Conservation (phyloP, 2,113 vertebrate genomes). For the Hypomesus transpacificus region DNA sequence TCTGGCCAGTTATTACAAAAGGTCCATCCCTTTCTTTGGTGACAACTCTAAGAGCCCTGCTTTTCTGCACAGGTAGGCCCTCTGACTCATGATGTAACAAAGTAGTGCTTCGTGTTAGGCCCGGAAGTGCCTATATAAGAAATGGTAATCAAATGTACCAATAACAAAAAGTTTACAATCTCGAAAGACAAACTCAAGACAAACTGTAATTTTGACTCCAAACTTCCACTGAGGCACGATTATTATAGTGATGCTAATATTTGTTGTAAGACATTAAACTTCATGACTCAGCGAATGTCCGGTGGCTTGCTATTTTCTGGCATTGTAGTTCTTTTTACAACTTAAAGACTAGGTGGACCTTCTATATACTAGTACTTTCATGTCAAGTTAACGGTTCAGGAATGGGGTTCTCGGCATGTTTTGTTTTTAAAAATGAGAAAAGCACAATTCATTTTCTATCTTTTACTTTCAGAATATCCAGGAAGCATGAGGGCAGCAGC, state of each 20-base stretch:
- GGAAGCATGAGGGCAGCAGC: constrained; percentile 54
- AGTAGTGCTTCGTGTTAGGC: no score
- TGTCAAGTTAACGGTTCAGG: no score
- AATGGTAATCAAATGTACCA: no score
- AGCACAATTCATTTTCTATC: constrained; percentile 23
- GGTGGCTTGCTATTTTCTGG: constrained; percentile 7
- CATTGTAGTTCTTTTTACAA: constrained; percentile 12
- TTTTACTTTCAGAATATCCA: constrained; percentile 61
- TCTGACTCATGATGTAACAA: background rate
- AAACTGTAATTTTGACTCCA: background rate
- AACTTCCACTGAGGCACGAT: background rate
- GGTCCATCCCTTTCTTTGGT: constrained; percentile 23
- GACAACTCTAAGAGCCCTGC: constrained; percentile 87
- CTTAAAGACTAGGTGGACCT: no score
- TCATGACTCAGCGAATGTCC: background rate
- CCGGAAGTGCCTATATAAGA: no score
- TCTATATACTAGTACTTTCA: no score
- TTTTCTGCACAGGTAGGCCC: constrained; percentile 76
- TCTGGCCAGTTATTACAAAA: no score
- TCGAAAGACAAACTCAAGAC: constrained; percentile 51
- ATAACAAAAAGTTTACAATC: no score
- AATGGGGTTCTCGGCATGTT: background rate
- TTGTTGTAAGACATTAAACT: no score
- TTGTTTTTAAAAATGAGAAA: constrained; percentile 63
- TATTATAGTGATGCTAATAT: background rate